Conservation (phyloP, 35 echinoderm and acorn worm species). For the Ophioderma brevispina region DNA sequence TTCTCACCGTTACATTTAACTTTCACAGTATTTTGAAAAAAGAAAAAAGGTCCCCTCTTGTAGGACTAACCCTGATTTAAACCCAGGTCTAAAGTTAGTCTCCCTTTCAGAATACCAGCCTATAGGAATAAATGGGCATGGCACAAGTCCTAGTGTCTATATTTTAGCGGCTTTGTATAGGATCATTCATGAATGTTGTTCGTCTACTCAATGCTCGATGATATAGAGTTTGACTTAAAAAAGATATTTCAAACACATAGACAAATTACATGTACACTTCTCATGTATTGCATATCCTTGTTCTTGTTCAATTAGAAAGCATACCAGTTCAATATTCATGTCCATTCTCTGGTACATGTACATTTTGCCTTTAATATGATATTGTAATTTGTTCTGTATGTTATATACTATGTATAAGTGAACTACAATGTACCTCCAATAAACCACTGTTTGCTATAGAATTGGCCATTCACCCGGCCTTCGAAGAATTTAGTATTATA, state of each 20-base stretch:
- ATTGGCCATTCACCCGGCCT: neutral
- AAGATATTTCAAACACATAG: neutral
- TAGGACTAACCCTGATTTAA: too few relatives aligned
- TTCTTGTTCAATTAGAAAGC: neutral
- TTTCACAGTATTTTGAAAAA: too few relatives aligned
- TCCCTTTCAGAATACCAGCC: too few relatives aligned
- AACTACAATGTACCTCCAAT: neutral
- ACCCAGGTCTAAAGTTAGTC: too few relatives aligned
- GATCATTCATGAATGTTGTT: neutral
- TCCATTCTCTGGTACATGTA: conserved; percentile 9
- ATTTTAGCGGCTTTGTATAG: conserved; percentile 1
- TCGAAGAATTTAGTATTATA: neutral
- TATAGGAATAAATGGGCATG: neutral
- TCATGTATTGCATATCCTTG: too few relatives aligned
- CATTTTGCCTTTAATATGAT: conserved; percentile 1
- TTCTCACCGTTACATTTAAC: too few relatives aligned
- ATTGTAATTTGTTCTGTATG: conserved; percentile 11
- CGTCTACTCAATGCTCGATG: neutral
- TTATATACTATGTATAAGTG: conserved; percentile 7
- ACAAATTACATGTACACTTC: neutral
- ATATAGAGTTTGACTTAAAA: conserved; percentile 1
- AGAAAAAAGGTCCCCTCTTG: too few relatives aligned
- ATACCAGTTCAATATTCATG: conserved; percentile 4
- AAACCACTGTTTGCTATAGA: conserved; percentile 5
- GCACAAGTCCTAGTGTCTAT: neutral